Base-by-base conservation (phyloP, 1,140 invertebrate species). In the Solenopsis invicta region DNA sequence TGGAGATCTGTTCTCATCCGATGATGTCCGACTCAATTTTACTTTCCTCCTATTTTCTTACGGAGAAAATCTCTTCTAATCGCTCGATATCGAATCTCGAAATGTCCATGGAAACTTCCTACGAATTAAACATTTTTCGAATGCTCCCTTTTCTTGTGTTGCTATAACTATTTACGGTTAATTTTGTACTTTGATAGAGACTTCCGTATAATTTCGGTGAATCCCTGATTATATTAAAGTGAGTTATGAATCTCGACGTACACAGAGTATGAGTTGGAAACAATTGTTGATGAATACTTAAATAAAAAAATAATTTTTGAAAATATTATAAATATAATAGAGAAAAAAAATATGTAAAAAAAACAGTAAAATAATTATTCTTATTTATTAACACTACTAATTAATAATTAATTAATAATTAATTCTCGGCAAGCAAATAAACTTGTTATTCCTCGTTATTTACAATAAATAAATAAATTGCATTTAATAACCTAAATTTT, bases 111-210 rank as follows among this genome's bases (percentile, higher is more conserved):
- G 24, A 41, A 37, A 9, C 16, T 34, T 66, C 16, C 10, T 21
- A 64, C 13, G 13, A 54, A 48, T 18, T 29, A 34, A 45, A 61
- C 29, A 37, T 64, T 54, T 41, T 21, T 21, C 12, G 24, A 18
- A 13, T n/a, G 52, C 24, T n/a, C 8, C 18, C 16, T 62, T 48
- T 69, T 4, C 21, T 4, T 6, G 41, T 50, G 16, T n/a, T 21
- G 24, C 34, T 37, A 56, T n/a, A 64, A 76, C 50, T 90, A 90
- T 34, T 80, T 81, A 76, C 56, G 76, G 64, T 29, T 21, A 85
- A 88, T 88, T 90, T 90, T 90, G 89, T 90, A 90, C 89, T 90
- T 90, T 81, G 50, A 45, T 52, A 41, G 76, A 67, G 71, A 87
- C 71, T 74, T 81, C 61, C 37, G 12, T 41, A 66, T 54, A n/a